phyloP scores from a whole-genome alignment of 2,113 vertebrate species.

The Nematolebias whitei region DNA sequence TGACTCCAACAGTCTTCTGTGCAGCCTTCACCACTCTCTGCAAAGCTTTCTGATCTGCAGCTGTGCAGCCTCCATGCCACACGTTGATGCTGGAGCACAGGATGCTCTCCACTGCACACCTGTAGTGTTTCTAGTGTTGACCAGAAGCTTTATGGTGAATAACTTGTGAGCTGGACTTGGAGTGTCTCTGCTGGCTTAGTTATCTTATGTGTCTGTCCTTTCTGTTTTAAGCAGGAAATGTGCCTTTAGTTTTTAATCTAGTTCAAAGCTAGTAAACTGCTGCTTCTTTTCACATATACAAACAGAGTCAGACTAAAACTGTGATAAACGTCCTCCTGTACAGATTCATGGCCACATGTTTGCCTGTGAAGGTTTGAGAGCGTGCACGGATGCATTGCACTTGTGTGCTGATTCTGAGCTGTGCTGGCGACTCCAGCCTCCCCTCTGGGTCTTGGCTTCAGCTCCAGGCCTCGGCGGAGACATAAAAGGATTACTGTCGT shows the following conservation, averaged over 20 bases:
- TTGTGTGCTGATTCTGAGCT: slow-evolving; percentile 50
- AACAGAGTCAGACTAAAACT: too few species aligned
- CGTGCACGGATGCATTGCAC: slow-evolving; percentile 12
- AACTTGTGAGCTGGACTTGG: slow-evolving; percentile 18
- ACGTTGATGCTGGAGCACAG: too few species aligned
- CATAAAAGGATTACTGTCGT: slow-evolving; percentile 72
- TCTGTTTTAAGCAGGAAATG: slow-evolving; percentile 20
- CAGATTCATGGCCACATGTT: too few species aligned
- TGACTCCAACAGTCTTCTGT: too few species aligned
- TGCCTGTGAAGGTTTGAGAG: slow-evolving; percentile 9
- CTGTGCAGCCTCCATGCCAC: too few species aligned
- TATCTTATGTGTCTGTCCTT: background rate
- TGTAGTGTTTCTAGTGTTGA: slow-evolving; percentile 4
- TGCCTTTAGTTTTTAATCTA: background rate
- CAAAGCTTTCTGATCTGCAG: too few species aligned
- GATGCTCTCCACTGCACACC: too few species aligned
- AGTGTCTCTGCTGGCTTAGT: slow-evolving; percentile 1
- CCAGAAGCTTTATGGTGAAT: slow-evolving; percentile 14
- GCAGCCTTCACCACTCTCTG: too few species aligned
- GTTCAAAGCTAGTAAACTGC: background rate
- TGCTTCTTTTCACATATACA: too few species aligned
- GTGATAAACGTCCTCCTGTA: too few species aligned
- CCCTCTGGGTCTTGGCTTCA: slow-evolving; percentile 54
- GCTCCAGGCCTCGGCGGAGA: slow-evolving; percentile 41
- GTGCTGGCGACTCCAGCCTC: slow-evolving; percentile 64